phyloP scores from a whole-genome alignment of 1,140 invertebrate species.

The Drosophila navojoa region DNA sequence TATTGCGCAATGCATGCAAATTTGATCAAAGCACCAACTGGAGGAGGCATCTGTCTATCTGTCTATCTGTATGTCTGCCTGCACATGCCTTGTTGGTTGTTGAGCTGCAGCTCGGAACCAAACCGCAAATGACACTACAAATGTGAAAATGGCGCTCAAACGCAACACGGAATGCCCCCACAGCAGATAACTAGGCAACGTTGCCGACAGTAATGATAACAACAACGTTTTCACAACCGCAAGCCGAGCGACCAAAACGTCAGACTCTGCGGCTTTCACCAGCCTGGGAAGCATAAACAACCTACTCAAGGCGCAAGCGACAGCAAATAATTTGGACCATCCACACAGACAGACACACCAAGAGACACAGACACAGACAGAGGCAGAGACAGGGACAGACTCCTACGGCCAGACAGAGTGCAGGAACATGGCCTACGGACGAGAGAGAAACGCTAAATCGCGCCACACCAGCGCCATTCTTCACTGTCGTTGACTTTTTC shows the following conservation, averaged over 20 bases:
- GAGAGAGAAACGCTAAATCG: conserved; percentile 24
- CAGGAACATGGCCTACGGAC: conserved; percentile 23
- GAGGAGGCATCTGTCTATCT: not conserved
- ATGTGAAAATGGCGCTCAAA: conserved; percentile 52
- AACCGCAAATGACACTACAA: conserved; percentile 73
- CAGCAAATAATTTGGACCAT: conserved; percentile 60
- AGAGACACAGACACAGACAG: not conserved
- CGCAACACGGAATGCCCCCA: conserved; percentile 10
- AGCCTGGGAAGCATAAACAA: conserved; percentile 56
- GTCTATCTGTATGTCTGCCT: conserved; percentile 8
- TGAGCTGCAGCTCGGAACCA: conserved; percentile 52
- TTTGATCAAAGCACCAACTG: conserved; percentile 44
- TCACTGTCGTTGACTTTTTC: conserved; percentile 51
- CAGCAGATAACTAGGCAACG: conserved; percentile 38
- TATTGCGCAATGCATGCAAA: conserved; percentile 38
- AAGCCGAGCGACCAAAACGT: conserved; percentile 61
- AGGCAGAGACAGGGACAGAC: not conserved
- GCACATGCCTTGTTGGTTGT: too few species aligned
- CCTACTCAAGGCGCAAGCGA: conserved; percentile 48
- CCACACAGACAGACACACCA: conserved; percentile 1
- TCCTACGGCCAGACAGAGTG: conserved; percentile 1
- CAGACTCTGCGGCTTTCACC: conserved; percentile 44
- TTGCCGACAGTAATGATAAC: conserved; percentile 44
- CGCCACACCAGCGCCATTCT: conserved; percentile 51
- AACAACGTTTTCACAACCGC: conserved; percentile 29